Evolutionary conservation across 2,888 invertebrate species (phyloP), one percentile per base, ranked within the genome.

Genomic region (Amphipoea lucens): DNA sequence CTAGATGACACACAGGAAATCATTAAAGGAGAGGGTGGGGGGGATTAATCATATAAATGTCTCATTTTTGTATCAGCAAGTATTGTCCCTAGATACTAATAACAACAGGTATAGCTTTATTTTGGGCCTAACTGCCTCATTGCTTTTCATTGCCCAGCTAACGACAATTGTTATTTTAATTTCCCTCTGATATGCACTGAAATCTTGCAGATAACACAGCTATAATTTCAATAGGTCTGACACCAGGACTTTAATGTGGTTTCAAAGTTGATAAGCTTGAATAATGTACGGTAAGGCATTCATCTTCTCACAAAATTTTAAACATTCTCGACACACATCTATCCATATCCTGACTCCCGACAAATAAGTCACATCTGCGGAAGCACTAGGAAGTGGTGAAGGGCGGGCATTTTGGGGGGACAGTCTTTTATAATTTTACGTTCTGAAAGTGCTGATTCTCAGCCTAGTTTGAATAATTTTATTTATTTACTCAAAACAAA

Each of bases 201-300:
- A 78, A 76, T 79, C 70, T 83, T 63, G 81, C 71, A 76, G 76
- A 83, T 87, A 83, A 84, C 83, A 83, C 62, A 66, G 79, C 69
- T 68, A 77, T 74, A 36, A 78, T 57, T 78, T 65, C 9, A 65
- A 40, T 23, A 57, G 14, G 40, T 4, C 54, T 57, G 14, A 20
- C 42, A 62, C n/a, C 1, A 14, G 2, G 29, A 3, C 4, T 62
- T 71, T n/a, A 80, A n/a, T 20, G 36, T 29, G 36, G 6, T 42
- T 36, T 78, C 17, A 45, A 45, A 3, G 7, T 36, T 36, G 20
- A 4, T 11, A 45, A 12, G 23, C 3, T 14, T 20, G 4, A 36
- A n/a, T 42, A 51, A 0, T 17, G 36, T 6, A 0, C 23, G 23
- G 4, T 14, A 40, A 17, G 2, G 20, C 42, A 40, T 40, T 40